Evolutionary conservation across 2,113 vertebrate species (phyloP).

Genomic region (Chlamydotis undulata): DNA sequence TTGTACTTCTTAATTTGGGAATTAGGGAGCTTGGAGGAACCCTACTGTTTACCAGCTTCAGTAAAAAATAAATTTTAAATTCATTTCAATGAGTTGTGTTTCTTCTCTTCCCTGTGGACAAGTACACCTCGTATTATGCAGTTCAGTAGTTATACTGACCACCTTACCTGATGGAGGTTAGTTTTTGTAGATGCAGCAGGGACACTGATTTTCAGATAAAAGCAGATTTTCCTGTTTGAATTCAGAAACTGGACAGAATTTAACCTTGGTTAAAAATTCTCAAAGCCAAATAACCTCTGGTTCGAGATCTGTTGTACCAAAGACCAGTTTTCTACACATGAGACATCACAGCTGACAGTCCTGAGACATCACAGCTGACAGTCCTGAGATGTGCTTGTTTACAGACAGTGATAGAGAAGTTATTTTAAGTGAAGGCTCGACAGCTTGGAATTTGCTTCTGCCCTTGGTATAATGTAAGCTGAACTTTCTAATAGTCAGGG

Average conservation of each 20-base stretch:
- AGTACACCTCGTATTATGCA: background rate
- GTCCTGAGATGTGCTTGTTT: background rate
- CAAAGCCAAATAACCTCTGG: background rate
- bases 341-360: background rate
- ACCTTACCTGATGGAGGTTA: background rate
- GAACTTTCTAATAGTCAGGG: background rate
- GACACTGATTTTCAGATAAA: background rate
- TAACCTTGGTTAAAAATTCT: background rate
- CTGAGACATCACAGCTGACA: background rate
- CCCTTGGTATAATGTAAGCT: background rate
- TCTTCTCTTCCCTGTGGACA: background rate
- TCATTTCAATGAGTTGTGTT: background rate
- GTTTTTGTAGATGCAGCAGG: background rate
- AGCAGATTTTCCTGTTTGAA: background rate
- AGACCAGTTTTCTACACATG: background rate
- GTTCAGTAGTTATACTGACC: background rate
- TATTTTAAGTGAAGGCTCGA: background rate
- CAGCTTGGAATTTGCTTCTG: background rate
- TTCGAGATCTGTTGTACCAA: background rate
- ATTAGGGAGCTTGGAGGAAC: conserved; percentile 39
- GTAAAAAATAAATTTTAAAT: background rate
- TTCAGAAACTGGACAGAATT: background rate
- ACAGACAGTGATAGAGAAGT: background rate
- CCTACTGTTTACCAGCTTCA: conserved; percentile 20
- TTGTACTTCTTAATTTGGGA: conserved; percentile 28